Evolutionary conservation across 2,888 invertebrate genomes (phyloP).

Genomic region (Papilio protenor): DNA sequence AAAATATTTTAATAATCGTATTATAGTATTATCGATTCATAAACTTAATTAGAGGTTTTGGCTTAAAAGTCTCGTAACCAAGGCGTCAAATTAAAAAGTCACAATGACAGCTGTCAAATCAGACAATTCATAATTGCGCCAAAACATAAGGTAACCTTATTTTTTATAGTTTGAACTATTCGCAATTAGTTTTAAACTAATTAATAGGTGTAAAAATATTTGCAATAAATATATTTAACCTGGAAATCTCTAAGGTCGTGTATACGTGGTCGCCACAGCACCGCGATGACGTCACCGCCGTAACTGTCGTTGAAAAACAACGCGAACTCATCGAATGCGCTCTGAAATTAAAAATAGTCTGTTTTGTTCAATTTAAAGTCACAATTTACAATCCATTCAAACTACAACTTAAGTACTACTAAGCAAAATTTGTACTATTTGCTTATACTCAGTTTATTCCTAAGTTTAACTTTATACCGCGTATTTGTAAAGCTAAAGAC

Average conservation of each 20-base stretch:
- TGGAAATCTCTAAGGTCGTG: conserved; percentile 88
- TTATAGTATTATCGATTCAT: neutral
- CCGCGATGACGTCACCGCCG: conserved; percentile 93
- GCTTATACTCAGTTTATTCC: no score
- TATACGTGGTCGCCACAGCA: conserved; percentile 91
- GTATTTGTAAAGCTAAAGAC: no score
- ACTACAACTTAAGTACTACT: no score
- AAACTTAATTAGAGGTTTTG: no score
- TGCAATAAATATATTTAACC: conserved; percentile 69
- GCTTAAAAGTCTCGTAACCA: no score
- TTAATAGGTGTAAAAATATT: neutral
- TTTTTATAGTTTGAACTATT: neutral
- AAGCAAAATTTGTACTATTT: no score
- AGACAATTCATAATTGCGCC: neutral
- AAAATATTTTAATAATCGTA: no score
- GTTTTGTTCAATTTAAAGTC: conserved; percentile 2
- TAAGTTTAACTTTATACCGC: no score
- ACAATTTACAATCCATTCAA: neutral
- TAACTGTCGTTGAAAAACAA: conserved; percentile 95
- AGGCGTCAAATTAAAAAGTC: neutral
- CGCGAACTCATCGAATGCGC: conserved; percentile 90
- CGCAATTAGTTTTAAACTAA: neutral
- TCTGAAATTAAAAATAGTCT: conserved; percentile 83
- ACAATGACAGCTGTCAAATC: conserved; percentile 13
- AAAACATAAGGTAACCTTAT: neutral